Conservation (phyloP, 2,797 vertebrate species). For the Ibycter americanus region DNA sequence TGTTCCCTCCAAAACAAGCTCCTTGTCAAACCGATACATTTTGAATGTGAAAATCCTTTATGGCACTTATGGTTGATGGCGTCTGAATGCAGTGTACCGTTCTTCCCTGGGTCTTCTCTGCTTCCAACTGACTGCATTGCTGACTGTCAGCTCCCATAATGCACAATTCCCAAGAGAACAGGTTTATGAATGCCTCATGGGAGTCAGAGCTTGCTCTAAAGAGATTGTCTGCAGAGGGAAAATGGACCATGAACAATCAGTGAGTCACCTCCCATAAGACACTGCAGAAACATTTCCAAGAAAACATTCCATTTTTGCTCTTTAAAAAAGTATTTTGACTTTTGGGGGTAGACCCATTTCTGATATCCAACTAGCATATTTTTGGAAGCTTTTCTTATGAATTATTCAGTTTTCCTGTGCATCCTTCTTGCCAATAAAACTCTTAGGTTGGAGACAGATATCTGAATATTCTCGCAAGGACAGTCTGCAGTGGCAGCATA, state of each 20-base stretch:
- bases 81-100: not conserved
- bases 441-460: slow-evolving; percentile 25
- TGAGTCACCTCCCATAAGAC: not conserved
- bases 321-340: not conserved
- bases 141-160: not conserved
- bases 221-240: not conserved
- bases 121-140: not conserved
- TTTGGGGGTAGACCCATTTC: not conserved
- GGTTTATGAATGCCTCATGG: not conserved
- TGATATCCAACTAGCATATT: not conserved
- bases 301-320: not conserved
- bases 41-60: not conserved
- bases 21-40: not conserved
- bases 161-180: not conserved
- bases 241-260: not conserved
- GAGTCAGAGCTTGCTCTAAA: not conserved
- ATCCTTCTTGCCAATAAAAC: slow-evolving; percentile 37
- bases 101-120: not conserved
- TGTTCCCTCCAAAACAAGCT: not conserved
- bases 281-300: not conserved
- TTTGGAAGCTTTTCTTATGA: not conserved
- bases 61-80: not conserved
- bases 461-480: not conserved
- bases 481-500: not conserved
- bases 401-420: slow-evolving; percentile 26